Evolutionary conservation across 2,888 invertebrate genomes (phyloP), one percentile per base, ranked within the genome.

Genomic region (Rhopalosiphum nymphaeae): DNA sequence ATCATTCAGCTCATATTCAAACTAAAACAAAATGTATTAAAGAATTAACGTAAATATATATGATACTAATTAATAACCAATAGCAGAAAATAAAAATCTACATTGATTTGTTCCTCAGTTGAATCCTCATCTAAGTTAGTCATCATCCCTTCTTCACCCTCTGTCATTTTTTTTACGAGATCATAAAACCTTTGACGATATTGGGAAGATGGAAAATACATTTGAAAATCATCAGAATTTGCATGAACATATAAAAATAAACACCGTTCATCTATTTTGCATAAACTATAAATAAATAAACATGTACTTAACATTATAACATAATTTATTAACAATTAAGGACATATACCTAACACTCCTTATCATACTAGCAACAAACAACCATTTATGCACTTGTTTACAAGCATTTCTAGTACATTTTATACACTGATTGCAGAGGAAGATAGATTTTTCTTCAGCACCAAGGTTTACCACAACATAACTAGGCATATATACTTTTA

Each of bases 211-310:
- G 99, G 99, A 95, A 99, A 98, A 96, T 98, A 99, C 96, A 99
- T 98, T 97, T 99, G 99, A 96, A 99, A 99, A 96, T 99, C 99
- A 95, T 99, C 99, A 0, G 99, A 99, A 96, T 99, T 99, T 96
- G 99, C 98, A 96, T 99, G 98, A 67, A 99, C 99, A 96, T 99
- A 99, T 0, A 99, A 97, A 96, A 99, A 99, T 26, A 99, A 97
- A 95, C 99, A 99, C 42, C 99, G 97, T 95, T 99, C 98, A 96
- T 99, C 99, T 86, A 99, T 97, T 96, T 99, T 99, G 96, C 99
- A 99, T 95, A 99, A 96, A 96, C 99, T 98, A 96, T 21, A 95
- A 95, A 89, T 44, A 93, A 88, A 67, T 46, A 88, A 88, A 88
- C 49, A 42, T 89, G 5, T n/a, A 89, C 49, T 11, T 46, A 93